Conservation (phyloP, 2,888 invertebrate genomes). For the Thymelicus acteon region DNA sequence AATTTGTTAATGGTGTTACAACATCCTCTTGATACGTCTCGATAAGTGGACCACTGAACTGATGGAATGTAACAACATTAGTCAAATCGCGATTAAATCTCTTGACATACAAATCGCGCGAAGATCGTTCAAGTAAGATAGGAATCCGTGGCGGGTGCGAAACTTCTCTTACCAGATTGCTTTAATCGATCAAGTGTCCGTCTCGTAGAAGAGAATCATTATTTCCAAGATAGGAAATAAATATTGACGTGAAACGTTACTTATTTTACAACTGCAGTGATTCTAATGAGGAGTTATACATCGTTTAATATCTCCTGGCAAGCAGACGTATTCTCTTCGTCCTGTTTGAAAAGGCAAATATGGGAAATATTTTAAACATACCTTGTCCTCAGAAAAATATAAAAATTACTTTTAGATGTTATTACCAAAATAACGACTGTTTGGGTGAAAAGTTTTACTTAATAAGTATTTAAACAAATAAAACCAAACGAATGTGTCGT, state of each 20-base stretch:
- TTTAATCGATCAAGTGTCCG: neutral
- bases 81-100: slow-evolving; percentile 18
- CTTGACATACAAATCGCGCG: slow-evolving; percentile 18
- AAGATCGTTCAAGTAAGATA: slow-evolving; percentile 9
- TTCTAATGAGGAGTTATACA: neutral
- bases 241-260: neutral
- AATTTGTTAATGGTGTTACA: slow-evolving; percentile 19
- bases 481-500: too few species aligned
- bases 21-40: slow-evolving; percentile 23
- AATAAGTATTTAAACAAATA: too few species aligned
- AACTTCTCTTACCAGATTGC: slow-evolving; percentile 2
- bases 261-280: neutral
- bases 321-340: too few species aligned
- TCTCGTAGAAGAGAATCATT: slow-evolving; percentile 4
- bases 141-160: neutral
- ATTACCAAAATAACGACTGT: too few species aligned
- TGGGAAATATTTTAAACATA: too few species aligned
- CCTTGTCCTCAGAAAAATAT: too few species aligned
- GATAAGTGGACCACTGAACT: slow-evolving; percentile 21
- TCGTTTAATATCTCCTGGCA: too few species aligned
- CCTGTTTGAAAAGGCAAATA: too few species aligned
- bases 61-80: slow-evolving; percentile 22
- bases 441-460: too few species aligned
- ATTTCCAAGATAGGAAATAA: neutral
- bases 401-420: too few species aligned